Base-by-base conservation (phyloP, 1,140 invertebrate genomes). In the Asobara japonica region DNA sequence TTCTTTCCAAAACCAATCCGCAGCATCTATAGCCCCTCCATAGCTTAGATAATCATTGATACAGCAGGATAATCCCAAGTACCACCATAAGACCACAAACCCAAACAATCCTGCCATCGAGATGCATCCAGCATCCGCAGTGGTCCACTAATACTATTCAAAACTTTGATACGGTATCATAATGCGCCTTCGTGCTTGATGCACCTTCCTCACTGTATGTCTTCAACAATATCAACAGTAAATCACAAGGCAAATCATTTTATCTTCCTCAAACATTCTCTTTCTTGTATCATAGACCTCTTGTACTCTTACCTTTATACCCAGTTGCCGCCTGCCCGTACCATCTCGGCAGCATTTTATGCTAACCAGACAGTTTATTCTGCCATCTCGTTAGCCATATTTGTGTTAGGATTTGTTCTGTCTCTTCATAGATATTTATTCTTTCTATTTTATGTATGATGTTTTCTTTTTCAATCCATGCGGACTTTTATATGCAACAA, bases 131-230 rank as follows among this genome's bases (percentile, higher is more conserved):
- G 11, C 5, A 11, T 36, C 5, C 31, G 5, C 31, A 36, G 31
- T 36, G 11, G 5, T 5, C 31, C 11, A 6, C 22, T 8, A 3
- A 27, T 18, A 25, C 22, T 18, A 56, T 56, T 25, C 51, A 56
- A 25, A 25, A 11, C 51, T 5, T 25, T 2, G 3, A 27, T 3
- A 27, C 51, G 51, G 13, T 51, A 51, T 18, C 45, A 51, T 56
- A 56, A 56, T 56, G 8, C 51, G 13, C 25, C 22, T 1, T 51
- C 20, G 5, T 10, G 13, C 5, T 48, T 31, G 60, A 62, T 62
- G 76, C 79, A 78, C 56, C 76, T 76, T 75, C 73, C 71, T 81
- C 6, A 81, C 79, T 83, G 81, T 78, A 80, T 76, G 75, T 81
- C 73, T 74, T 76, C 74, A 79, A 72, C 76, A 72, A 75, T 80